These are phyloP conservation scores for Trichechus manatus DNA, from an alignment of 2,113 vertebrate species.

Conservation along the genomic window DNA sequence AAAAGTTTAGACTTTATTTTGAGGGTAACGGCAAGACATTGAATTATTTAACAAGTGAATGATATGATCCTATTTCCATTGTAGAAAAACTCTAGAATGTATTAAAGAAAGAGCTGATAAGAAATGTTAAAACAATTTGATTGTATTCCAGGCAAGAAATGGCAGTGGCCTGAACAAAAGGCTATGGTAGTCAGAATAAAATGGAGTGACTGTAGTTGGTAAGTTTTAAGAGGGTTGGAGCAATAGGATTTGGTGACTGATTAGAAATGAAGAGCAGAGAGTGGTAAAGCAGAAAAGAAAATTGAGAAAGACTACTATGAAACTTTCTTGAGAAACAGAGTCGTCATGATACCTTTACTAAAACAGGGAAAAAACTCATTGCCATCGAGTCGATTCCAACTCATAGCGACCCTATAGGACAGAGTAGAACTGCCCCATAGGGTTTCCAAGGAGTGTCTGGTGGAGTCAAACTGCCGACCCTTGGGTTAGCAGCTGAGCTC, in stretches of 20 bases:
- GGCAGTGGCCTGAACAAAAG: background rate
- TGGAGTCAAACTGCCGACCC: too few relatives aligned
- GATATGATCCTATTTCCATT: background rate
- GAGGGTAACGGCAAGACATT: background rate
- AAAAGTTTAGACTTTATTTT: background rate
- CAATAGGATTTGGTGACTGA: background rate
- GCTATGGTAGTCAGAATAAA: too few relatives aligned
- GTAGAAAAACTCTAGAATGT: background rate
- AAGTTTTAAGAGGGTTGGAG: background rate
- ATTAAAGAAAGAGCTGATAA: background rate
- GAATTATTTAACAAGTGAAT: background rate
- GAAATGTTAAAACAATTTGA: background rate
- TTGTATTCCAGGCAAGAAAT: background rate
- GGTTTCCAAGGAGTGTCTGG: too few relatives aligned
- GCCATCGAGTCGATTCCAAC: too few relatives aligned
- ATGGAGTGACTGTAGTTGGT: fast-evolving
- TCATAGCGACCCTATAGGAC: too few relatives aligned
- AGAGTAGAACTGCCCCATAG: too few relatives aligned
- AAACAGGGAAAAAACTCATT: background rate
- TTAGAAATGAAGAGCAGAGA: background rate
- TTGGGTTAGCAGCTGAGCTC: too few relatives aligned
- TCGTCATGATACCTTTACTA: background rate
- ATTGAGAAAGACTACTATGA: fast-evolving
- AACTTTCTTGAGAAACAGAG: background rate
- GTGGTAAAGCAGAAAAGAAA: background rate